phyloP scores from a whole-genome alignment of 2,888 invertebrate genomes.

The Apamea anceps region DNA sequence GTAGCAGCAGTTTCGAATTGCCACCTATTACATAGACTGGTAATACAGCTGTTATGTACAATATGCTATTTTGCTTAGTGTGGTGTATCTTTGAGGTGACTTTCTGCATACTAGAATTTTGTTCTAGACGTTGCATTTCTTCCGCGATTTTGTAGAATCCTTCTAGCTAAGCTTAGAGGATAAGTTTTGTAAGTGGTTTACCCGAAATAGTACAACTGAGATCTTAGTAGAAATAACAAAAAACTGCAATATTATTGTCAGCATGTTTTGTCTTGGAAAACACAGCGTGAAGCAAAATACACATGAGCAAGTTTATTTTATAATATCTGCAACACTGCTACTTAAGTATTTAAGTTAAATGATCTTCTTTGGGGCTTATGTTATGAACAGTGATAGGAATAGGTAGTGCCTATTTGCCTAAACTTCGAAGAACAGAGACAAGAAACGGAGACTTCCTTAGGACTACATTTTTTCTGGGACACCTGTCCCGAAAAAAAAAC shows the following conservation, averaged over 20 bases:
- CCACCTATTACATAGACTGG: background rate
- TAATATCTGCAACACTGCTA: background rate
- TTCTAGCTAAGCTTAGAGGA: background rate
- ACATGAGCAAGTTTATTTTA: background rate
- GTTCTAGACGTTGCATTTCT: background rate
- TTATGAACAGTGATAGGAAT: no score
- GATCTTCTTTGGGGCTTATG: background rate
- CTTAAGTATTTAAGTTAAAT: background rate
- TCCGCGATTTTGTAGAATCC: background rate
- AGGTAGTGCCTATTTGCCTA: no score
- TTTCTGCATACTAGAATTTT: background rate
- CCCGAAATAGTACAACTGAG: background rate
- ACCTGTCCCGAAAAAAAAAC: no score
- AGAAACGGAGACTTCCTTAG: no score
- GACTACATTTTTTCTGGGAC: no score
- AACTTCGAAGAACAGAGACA: no score
- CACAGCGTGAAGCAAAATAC: background rate
- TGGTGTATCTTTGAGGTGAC: background rate
- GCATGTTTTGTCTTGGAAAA: background rate
- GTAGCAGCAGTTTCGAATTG: background rate
- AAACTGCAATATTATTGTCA: conserved; percentile 3
- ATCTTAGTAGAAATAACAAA: background rate
- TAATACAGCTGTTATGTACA: background rate
- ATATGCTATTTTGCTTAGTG: background rate
- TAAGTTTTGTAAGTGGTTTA: conserved; percentile 12